Conservation (phyloP, 2,797 vertebrate genomes). For the Manis crassicaudata region DNA sequence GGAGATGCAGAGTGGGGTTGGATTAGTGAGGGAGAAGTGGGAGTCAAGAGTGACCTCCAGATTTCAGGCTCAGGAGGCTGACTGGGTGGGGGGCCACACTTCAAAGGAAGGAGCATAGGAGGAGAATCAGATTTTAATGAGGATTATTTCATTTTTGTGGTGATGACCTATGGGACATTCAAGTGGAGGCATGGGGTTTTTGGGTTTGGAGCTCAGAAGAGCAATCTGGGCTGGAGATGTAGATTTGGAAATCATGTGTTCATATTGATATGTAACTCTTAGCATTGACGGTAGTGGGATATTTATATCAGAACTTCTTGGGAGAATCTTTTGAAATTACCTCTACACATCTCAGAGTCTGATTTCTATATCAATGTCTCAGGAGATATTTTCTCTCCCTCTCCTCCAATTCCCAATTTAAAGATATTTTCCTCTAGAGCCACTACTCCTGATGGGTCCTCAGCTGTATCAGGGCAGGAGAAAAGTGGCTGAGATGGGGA, state of each 20-base stretch:
- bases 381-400: background rate
- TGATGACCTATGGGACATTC: background rate
- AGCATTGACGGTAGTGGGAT: background rate
- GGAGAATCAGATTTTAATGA: background rate
- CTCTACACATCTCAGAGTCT: background rate
- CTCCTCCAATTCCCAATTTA: background rate
- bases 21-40: background rate
- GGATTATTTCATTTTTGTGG: background rate
- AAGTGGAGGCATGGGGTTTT: background rate
- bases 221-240: background rate
- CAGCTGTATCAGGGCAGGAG: background rate
- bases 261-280: background rate
- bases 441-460: background rate
- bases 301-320: background rate
- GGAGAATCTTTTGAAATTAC: background rate
- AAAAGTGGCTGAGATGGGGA: background rate
- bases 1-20: background rate
- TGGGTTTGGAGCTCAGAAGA: background rate
- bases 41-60: background rate
- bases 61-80: background rate
- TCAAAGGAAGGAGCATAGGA: background rate
- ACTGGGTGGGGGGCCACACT: background rate
- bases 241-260: background rate
- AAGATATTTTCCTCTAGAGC: background rate
- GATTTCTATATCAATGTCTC: background rate